Evolutionary conservation across 2,113 vertebrate genomes (phyloP).

Genomic region (human (Homo sapiens)): GRCh38 chr2:59029001-59029500

Average conservation of each 20-base stretch:
- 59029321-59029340: slow-evolving; percentile 65
- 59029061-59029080: slow-evolving; percentile 58
- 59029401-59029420: not conserved
- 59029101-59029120: slow-evolving; percentile 63
- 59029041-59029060: slow-evolving; percentile 70
- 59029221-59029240: slow-evolving; percentile 63
- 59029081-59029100: slow-evolving; percentile 46
- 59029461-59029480: not conserved
- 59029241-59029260: slow-evolving; percentile 30
- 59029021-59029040: slow-evolving; percentile 62
- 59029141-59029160: slow-evolving; percentile 70
- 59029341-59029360: slow-evolving; percentile 53
- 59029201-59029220: slow-evolving; percentile 50
- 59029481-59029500: not conserved
- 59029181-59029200: not conserved
- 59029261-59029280: slow-evolving; percentile 67
- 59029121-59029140: slow-evolving; percentile 64
- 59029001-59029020: slow-evolving; percentile 15
- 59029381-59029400: slow-evolving; percentile 1
- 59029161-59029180: slow-evolving; percentile 54
- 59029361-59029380: slow-evolving; percentile 43
- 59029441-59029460: not conserved
- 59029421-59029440: not conserved
- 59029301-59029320: slow-evolving; percentile 55
- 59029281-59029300: slow-evolving; percentile 45